Evolutionary conservation across 2,797 vertebrate species (phyloP), one percentile per base, ranked within the genome.

Genomic region (Poeciliopsis turneri): DNA sequence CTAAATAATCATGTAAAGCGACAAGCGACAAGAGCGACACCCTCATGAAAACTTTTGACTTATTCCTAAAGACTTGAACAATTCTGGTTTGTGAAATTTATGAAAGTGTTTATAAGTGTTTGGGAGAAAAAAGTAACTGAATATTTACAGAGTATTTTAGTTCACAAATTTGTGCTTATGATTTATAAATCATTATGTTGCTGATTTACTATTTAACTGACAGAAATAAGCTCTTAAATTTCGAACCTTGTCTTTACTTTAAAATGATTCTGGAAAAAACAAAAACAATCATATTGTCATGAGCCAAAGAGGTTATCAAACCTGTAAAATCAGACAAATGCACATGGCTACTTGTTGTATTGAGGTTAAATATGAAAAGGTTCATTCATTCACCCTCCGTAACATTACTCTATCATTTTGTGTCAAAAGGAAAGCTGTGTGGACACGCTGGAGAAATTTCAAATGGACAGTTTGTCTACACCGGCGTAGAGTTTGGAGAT

Each of bases 361-460:
- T 68, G 10, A 39, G 36, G 36, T 11, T 41, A 41, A 41, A 41
- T 23, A 2, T 25, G 36, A 25, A 41, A 25, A 12, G 18, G 23
- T 25, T 53, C 2, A 0, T 25, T 53, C 0, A 15, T 25, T 41
- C 64, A 41, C 39, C 41, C 39, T 70, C n/a, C 6, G 5, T 70
- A 28, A 70, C 41, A 9, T 70, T 70, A 45, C 11, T 70, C 12
- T 43, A 16, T n/a, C 47, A 20, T 3, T 15, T 28, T 25, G 1
- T 12, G 33, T 75, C 11, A 3, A n/a, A 74, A 95, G 95, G 77
- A 15, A 93, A 61, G 68, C 6, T 8, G 8, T 96, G 95, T 70
- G 95, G 95, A 51, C 90, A 93, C 70, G 93, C 86, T 6, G 95
- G 94, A 68, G 94, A 95, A 74, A 80, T 96, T 28, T 0, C 0